Evolutionary conservation across 2,888 invertebrate species (phyloP), one percentile per base, ranked within the genome.

Genomic region (Lycophotia porphyrea): DNA sequence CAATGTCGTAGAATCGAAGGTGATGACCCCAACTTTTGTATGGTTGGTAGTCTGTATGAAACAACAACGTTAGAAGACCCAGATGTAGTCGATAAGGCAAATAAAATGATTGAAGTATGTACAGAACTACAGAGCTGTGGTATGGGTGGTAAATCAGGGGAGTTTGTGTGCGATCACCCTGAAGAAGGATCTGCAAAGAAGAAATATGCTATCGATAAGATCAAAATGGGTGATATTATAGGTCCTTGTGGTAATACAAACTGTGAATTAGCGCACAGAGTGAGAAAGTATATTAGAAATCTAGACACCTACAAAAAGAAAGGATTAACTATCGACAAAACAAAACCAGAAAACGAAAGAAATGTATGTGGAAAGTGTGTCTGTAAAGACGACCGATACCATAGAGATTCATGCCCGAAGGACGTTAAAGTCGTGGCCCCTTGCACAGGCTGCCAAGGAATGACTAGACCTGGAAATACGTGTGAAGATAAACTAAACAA

Each of bases 201-300:
- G 84, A 88, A 87, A 70, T 93, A 95, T 88, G 87, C 93, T 27
- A 93, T 95, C 36, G 91, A 94, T 72, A 95, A 95, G 82, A 93
- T 96, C 68, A 93, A 93, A 84, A 96, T 96, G 96, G 96, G 96
- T 74, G 96, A 96, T 81, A 96, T 96, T 52, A 91, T 88, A 60
- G 96, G 96, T 8, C 96, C 96, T 3, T 96, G 96, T 88, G 96
- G 96, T 66, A 96, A 96, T 87, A 74, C 91, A 42, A 96, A 94
- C 71, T 96, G 96, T 86, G 88, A 92, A 58, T 88, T 96, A 81
- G 96, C 96, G 58, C 95, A 95, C 84, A 96, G 95, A 90, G 94
- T 96, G 2, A 95, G 88, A 86, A 92, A 87, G 18, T 96, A 96
- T 77, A 93, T 96, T 68, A 92, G 96, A 84, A 93, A 93, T 76